Percentiles rank a stretch among this genome's conserved stretches.
phyloP scores from a whole-genome alignment of 2,797 vertebrate genomes.

The Gouania willdenowi region DNA sequence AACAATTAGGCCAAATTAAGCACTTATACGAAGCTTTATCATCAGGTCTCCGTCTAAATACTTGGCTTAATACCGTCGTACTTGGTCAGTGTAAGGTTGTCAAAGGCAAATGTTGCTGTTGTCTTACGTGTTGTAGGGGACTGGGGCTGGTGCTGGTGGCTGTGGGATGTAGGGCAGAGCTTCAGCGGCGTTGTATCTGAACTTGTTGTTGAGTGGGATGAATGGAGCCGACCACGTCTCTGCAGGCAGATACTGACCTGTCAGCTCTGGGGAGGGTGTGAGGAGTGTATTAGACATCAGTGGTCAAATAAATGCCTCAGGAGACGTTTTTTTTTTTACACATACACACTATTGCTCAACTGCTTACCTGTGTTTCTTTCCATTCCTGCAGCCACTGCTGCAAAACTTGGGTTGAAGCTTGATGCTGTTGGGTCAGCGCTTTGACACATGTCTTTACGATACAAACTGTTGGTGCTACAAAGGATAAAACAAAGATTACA shows the following conservation, averaged over 20 bases:
- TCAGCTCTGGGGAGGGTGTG: conserved; percentile 38
- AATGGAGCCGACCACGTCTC: conserved; percentile 86
- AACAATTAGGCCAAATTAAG: too few species aligned
- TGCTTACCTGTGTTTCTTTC: conserved; percentile 85
- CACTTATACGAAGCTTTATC: too few species aligned
- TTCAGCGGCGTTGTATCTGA: conserved; percentile 85
- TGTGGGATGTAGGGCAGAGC: conserved; percentile 77
- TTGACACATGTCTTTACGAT: conserved; percentile 69
- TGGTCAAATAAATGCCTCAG: fast-evolving
- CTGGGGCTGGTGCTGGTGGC: conserved; percentile 75
- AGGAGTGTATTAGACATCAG: not conserved
- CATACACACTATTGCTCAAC: too few species aligned
- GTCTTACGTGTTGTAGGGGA: conserved; percentile 83
- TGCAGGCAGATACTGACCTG: conserved; percentile 79
- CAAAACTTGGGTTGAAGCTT: conserved; percentile 79
- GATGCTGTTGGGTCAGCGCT: conserved; percentile 66
- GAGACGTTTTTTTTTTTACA: conserved; percentile 1
- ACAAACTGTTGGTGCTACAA: conserved; percentile 65
- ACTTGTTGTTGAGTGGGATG: conserved; percentile 84
- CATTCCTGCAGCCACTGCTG: conserved; percentile 76
- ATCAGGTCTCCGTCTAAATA: too few species aligned
- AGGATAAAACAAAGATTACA: not conserved
- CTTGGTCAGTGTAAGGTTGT: too few species aligned
- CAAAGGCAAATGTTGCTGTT: too few species aligned
- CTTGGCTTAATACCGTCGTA: too few species aligned